Conservation (phyloP, 2,888 invertebrate species). For the Chymomyza fuscimana region DNA sequence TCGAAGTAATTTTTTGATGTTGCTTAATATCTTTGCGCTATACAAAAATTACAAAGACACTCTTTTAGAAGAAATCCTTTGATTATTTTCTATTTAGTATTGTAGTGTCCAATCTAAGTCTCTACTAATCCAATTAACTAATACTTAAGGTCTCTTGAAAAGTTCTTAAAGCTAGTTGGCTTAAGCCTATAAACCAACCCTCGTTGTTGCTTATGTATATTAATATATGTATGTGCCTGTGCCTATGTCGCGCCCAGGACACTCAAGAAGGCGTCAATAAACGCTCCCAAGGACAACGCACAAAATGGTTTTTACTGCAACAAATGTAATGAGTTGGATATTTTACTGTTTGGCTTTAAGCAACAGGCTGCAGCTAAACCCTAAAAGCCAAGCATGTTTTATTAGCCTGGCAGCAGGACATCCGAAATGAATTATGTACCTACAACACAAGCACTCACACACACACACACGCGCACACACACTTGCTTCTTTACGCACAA, state of each 20-base stretch:
- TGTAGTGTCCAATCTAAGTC: too few relatives aligned
- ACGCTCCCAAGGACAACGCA: neutral
- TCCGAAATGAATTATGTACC: slow-evolving; percentile 50
- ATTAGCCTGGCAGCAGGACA: slow-evolving; percentile 27
- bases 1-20: too few relatives aligned
- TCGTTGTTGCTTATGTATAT: neutral
- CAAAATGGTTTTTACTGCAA: slow-evolving; percentile 38
- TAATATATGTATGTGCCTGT: neutral
- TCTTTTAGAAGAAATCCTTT: too few relatives aligned
- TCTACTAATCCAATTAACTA: neutral
- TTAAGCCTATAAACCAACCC: neutral
- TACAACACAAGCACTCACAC: neutral
- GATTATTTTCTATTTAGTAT: too few relatives aligned
- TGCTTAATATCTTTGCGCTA: too few relatives aligned
- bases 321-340: slow-evolving; percentile 54
- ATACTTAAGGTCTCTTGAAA: neutral
- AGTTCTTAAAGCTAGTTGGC: neutral
- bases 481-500: neutral
- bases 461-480: too few relatives aligned
- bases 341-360: slow-evolving; percentile 52
- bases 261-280: neutral
- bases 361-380: slow-evolving; percentile 53
- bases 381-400: neutral
- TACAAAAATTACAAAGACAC: too few relatives aligned
- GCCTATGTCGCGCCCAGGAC: neutral